Conservation (phyloP, 2,113 vertebrate genomes). For the Anarhynchus alexandrinus region DNA sequence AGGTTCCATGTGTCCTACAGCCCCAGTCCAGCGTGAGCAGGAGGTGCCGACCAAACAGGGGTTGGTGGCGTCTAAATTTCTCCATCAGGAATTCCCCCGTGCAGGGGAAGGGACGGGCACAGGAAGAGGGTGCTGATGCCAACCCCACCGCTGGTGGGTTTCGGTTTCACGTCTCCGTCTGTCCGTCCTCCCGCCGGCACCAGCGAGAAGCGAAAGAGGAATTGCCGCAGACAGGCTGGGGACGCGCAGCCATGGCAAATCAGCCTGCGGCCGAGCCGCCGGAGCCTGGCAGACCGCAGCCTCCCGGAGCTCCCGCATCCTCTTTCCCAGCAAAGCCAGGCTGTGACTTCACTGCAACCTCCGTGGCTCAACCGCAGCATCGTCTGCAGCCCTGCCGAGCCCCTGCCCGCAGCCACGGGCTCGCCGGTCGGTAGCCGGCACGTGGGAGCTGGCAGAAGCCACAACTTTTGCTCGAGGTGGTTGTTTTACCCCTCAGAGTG, state of each 20-base stretch:
- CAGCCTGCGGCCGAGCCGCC: not conserved
- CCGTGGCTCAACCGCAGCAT: not conserved
- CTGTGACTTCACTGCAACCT: not conserved
- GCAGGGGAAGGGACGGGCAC: not conserved
- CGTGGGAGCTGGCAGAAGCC: not conserved
- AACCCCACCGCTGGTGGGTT: not conserved
- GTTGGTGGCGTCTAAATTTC: not conserved
- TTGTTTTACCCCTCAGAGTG: not conserved
- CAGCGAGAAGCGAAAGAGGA: not conserved
- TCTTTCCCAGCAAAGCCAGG: not conserved
- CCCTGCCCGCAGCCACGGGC: not conserved
- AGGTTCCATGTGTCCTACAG: not conserved
- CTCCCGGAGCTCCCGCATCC: fast-evolving
- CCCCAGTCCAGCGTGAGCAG: fast-evolving
- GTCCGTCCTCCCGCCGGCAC: not conserved
- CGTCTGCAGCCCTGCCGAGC: not conserved
- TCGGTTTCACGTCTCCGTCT: not conserved
- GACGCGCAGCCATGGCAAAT: not conserved
- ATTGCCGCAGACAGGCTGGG: not conserved
- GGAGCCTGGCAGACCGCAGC: no score
- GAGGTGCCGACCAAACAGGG: not conserved
- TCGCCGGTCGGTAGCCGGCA: fast-evolving
- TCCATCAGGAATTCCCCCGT: fast-evolving
- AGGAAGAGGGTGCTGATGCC: not conserved
- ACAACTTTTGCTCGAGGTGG: fast-evolving